Base-by-base conservation (phyloP, 2,797 vertebrate genomes). In the Pampus argenteus region DNA sequence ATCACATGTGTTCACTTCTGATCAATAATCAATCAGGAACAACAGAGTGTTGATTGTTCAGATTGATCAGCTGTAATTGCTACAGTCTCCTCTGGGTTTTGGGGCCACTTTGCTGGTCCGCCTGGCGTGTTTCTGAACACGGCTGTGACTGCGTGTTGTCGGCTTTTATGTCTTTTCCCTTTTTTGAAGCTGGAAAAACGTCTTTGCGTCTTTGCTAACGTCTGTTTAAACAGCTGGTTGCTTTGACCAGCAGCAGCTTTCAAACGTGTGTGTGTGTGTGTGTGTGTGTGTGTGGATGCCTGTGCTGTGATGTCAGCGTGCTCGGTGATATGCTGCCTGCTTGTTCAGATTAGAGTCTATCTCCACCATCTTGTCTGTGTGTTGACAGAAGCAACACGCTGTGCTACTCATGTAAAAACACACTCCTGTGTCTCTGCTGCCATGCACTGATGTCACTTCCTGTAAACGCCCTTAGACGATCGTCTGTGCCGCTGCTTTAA, bases 231-330 rank as follows among this genome's bases (percentile, higher is more conserved):
- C 78, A 83, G 72, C 82, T 83, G 80, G 62, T 74, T 51, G 56
- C 55, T 66, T 60, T 54, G 44, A 9, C 31, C 59, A 72, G 61
- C 56, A 20, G 72, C 49, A 76, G 70, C 69, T 58, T 26, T 13
- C 20, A 42, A 56, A 50, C 74, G 25, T 64, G 48, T 65, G 60
- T 77, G 28, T 66, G 45, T 59, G 66, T 66, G 54, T 64, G 68
- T 60, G 61, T 48, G 44, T 51, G 75, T 59, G 57, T 57, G 60
- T 65, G 42, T 13, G 79, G 0, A 74, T 88, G 73, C 64, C 76
- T 76, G 66, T 59, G 54, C 60, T 58, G 72, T 88, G 83, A 86
- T 74, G 82, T 86, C 83, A 87, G 55, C 9, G 1, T 52, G 31
- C 13, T 73, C 58, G 76, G 60, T 71, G 72, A 74, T 70, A 89